These are phyloP conservation scores for Conger conger DNA, from an alignment of 2,113 vertebrate genomes.

Conservation along the genomic window DNA sequence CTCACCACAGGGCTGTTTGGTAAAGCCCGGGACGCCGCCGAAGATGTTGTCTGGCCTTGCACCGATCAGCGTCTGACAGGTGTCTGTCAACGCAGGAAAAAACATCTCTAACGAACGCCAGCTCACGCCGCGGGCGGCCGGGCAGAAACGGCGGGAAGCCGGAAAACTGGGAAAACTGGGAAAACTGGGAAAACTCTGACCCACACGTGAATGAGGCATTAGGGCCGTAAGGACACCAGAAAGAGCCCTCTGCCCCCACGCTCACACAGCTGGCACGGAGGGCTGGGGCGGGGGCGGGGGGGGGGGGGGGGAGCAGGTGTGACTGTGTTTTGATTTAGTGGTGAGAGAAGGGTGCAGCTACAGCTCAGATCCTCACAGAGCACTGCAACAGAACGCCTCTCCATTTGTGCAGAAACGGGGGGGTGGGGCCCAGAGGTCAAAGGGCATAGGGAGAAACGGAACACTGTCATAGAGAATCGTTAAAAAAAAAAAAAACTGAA, in stretches of 20 bases:
- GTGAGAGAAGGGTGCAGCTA: neutral
- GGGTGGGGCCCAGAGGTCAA: neutral
- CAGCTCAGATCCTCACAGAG: neutral
- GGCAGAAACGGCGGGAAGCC: neutral
- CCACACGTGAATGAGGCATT: slow-evolving; percentile 15
- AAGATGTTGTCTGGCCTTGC: slow-evolving; percentile 18
- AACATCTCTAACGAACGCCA: slow-evolving; percentile 18
- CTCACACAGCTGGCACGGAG: neutral
- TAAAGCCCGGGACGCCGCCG: neutral
- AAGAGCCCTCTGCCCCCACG: neutral
- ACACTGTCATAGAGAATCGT: neutral
- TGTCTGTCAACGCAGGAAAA: neutral
- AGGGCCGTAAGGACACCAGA: neutral
- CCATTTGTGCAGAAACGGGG: neutral
- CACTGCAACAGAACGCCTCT: neutral
- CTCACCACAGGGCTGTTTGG: slow-evolving; percentile 7
- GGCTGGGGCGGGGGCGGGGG: too few species aligned
- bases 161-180: too few species aligned
- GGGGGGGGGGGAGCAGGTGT: neutral
- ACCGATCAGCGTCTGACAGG: slow-evolving; percentile 14
- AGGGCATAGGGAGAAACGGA: neutral
- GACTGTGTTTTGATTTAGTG: neutral
- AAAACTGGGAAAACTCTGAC: slow-evolving; percentile 8
- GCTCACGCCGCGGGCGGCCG: slow-evolving; percentile 2
- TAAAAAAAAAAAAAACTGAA: neutral